Evolutionary conservation across 2,888 invertebrate species (phyloP).

Genomic region (Platerodrilus igneus): DNA sequence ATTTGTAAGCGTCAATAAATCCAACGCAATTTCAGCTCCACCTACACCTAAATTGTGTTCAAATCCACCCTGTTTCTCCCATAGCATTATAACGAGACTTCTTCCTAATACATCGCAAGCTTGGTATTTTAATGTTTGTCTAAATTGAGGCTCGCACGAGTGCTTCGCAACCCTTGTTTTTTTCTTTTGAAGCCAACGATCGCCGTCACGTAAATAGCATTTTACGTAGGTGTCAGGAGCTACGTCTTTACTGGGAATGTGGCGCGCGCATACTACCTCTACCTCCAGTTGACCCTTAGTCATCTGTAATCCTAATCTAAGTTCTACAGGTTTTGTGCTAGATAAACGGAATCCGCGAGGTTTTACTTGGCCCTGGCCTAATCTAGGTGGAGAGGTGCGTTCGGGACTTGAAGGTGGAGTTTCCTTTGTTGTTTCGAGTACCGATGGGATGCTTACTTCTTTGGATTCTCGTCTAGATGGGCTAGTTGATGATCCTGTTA

Average conservation of each 20-base stretch:
- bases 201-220: constrained; percentile 85
- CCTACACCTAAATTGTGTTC: constrained; percentile 79
- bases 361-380: constrained; percentile 79
- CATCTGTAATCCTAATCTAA: constrained; percentile 83
- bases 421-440: constrained; percentile 50
- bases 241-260: constrained; percentile 65
- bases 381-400: constrained; percentile 51
- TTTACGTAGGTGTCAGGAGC: constrained; percentile 89
- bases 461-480: constrained; percentile 47
- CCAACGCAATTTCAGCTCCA: constrained; percentile 80
- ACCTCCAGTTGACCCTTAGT: constrained; percentile 89
- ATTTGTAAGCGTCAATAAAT: constrained; percentile 73
- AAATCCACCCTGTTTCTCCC: constrained; percentile 86
- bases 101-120: constrained; percentile 73
- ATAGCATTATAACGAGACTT: constrained; percentile 84
- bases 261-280: constrained; percentile 71
- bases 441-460: constrained; percentile 57
- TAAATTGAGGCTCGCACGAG: constrained; percentile 78
- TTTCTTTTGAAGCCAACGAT: constrained; percentile 84
- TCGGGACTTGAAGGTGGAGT: constrained; percentile 57
- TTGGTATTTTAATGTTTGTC: constrained; percentile 84
- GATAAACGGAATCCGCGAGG: constrained; percentile 69
- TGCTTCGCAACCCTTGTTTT: constrained; percentile 83
- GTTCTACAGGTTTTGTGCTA: constrained; percentile 69
- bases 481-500: constrained; percentile 33